A percentile compares a stretch with the other conserved stretches of the same genome.
These are phyloP conservation scores for Cirrhinus molitorella DNA, from an alignment of 2,797 vertebrate species.

Conservation along the genomic window DNA sequence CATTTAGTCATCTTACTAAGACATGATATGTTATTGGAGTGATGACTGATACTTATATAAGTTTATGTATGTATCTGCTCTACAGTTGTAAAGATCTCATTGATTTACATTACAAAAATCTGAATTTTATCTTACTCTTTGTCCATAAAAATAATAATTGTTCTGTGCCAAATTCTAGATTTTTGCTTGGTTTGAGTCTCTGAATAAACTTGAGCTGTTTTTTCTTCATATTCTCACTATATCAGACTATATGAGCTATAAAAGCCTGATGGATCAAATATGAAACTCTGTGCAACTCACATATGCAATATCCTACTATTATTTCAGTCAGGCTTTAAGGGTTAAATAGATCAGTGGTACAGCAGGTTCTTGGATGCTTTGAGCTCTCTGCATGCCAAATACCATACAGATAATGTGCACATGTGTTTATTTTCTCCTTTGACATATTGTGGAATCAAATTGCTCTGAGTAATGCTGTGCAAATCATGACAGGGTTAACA, in stretches of 20 bases:
- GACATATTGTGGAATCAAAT: not conserved
- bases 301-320: too few species aligned
- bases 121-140: too few species aligned
- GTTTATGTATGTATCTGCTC: not conserved
- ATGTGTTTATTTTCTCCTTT: not conserved
- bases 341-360: not conserved
- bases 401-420: not conserved
- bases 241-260: not conserved
- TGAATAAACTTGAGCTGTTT: too few species aligned
- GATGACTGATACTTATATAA: not conserved
- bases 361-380: not conserved
- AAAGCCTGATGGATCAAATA: not conserved
- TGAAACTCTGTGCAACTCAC: too few species aligned
- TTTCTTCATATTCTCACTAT: not conserved
- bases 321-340: not conserved
- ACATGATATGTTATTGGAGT: not conserved
- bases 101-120: too few species aligned
- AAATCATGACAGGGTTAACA: constrained; percentile 37
- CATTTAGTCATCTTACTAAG: too few species aligned
- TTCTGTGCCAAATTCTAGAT: not conserved
- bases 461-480: not conserved
- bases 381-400: not conserved
- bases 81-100: too few species aligned
- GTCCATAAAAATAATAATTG: too few species aligned
- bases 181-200: not conserved